Evolutionary conservation across 1,140 invertebrate species (phyloP).

Genomic region (Conus ventricosus): DNA sequence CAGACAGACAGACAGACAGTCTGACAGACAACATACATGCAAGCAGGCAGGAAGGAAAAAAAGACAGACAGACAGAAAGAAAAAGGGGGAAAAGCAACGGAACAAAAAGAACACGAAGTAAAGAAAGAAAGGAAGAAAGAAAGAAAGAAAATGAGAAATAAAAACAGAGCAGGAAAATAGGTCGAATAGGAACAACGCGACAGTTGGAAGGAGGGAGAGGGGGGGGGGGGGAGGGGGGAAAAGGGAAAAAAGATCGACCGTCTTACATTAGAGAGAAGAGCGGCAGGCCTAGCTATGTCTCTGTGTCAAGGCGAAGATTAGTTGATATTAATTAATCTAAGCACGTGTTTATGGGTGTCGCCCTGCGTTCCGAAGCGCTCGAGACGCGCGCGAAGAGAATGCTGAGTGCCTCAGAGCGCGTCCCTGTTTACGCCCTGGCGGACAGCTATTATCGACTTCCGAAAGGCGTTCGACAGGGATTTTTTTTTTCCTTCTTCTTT

Average conservation of each 20-base stretch:
- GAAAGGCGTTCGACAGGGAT: conserved; percentile 4
- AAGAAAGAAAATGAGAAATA: not conserved
- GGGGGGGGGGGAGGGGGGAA: not conserved
- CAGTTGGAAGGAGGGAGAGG: not conserved
- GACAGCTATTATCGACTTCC: conserved; percentile 7
- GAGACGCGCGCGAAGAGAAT: conserved; percentile 17
- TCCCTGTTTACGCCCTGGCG: conserved; percentile 8
- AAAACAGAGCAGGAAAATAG: not conserved
- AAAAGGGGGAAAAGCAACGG: not conserved
- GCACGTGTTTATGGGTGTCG: conserved; percentile 40
- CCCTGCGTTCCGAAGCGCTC: conserved; percentile 35
- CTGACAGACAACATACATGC: not conserved
- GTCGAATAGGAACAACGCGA: not conserved
- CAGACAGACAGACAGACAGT: not conserved
- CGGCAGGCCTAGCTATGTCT: too few relatives aligned
- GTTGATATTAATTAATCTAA: conserved; percentile 47
- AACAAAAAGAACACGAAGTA: not conserved
- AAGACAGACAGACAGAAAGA: not conserved
- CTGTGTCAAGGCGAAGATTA: conserved; percentile 34
- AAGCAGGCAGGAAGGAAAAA: not conserved
- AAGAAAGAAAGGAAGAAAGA: not conserved
- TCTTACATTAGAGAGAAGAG: too few relatives aligned
- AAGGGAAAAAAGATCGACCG: not conserved
- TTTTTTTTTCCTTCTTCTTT: conserved; percentile 5
- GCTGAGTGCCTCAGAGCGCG: conserved; percentile 12